Evolutionary conservation across 2,113 vertebrate species (phyloP).

Genomic region (Ameiurus melas): DNA sequence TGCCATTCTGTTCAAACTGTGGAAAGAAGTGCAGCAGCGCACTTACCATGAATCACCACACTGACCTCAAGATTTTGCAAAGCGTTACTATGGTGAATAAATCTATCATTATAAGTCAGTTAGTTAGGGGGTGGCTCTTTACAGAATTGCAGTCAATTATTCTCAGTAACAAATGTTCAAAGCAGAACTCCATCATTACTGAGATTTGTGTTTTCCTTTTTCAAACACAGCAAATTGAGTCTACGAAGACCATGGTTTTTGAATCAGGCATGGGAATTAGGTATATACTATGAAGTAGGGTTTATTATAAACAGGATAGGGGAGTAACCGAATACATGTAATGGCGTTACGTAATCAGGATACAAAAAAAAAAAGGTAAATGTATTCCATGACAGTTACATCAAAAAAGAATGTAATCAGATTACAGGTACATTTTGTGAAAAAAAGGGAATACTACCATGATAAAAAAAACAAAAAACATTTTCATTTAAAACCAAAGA

Average conservation of each 20-base stretch:
- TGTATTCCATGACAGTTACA: too few relatives aligned
- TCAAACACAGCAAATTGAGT: too few relatives aligned
- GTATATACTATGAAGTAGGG: neutral
- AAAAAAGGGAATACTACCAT: too few relatives aligned
- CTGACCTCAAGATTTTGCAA: slow-evolving; percentile 15
- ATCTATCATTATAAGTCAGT: neutral
- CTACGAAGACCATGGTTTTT: neutral
- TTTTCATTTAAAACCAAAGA: too few relatives aligned
- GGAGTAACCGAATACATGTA: too few relatives aligned
- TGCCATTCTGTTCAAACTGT: slow-evolving; percentile 3
- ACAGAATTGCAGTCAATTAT: neutral
- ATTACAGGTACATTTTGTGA: too few relatives aligned
- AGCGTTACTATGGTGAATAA: slow-evolving; percentile 35
- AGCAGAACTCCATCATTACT: neutral
- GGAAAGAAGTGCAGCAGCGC: slow-evolving; percentile 1
- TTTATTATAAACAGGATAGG: neutral
- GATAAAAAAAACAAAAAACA: too few relatives aligned
- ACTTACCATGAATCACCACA: slow-evolving; percentile 22
- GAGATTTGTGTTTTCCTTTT: neutral
- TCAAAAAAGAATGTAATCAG: too few relatives aligned
- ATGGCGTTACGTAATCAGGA: too few relatives aligned
- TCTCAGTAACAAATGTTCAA: neutral
- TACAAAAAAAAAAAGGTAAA: too few relatives aligned
- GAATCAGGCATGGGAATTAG: neutral
- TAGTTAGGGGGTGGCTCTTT: neutral